Evolutionary conservation across 2,113 vertebrate genomes (phyloP).

Genomic region (Hyaena hyaena): DNA sequence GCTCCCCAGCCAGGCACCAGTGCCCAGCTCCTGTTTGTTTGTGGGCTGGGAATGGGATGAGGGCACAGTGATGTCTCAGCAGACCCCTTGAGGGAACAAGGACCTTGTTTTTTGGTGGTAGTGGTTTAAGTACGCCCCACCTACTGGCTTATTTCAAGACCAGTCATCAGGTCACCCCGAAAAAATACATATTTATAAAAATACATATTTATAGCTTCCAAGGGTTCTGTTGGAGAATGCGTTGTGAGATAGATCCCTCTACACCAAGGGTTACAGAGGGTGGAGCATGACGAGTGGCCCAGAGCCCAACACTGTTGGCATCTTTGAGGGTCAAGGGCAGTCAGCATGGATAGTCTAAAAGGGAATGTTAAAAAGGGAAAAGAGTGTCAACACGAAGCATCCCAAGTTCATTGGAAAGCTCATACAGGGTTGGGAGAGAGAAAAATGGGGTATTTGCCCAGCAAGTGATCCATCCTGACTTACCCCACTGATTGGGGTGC

Average conservation of each 20-base stretch:
- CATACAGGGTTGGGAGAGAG: background rate
- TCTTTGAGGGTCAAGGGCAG: background rate
- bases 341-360: background rate
- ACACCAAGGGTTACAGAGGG: background rate
- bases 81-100: background rate
- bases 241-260: background rate
- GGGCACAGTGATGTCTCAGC: background rate
- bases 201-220: background rate
- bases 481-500: background rate
- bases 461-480: background rate
- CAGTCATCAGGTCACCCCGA: background rate
- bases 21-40: background rate
- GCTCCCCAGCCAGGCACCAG: background rate
- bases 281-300: background rate
- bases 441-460: conserved; percentile 5
- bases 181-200: background rate
- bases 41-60: background rate
- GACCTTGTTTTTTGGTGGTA: background rate
- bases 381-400: background rate
- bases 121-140: background rate
- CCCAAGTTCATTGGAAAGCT: background rate
- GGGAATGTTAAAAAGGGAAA: background rate
- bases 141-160: background rate
- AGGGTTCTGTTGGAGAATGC: background rate
- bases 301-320: background rate